Evolutionary conservation across 2,797 vertebrate genomes (phyloP).

Genomic region (Acropternis orthonyx): DNA sequence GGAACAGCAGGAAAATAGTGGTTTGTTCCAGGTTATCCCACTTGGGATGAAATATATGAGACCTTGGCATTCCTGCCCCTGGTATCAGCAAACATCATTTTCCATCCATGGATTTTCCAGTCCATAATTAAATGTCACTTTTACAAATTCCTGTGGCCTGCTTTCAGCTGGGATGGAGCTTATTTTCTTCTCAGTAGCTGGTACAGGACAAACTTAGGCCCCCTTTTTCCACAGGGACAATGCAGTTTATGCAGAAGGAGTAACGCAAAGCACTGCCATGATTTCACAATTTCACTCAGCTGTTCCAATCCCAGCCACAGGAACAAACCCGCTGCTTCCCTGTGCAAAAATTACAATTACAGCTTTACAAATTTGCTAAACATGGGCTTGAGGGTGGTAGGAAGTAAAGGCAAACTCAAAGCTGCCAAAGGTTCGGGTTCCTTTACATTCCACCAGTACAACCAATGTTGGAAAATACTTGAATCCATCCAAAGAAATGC

Average conservation of each 20-base stretch:
- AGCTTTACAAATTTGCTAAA: background rate
- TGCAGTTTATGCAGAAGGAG: rapidly evolving
- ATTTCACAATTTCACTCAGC: background rate
- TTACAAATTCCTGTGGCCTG: background rate
- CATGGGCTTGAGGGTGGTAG: background rate
- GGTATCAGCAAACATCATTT: background rate
- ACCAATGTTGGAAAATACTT: rapidly evolving
- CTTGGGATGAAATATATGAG: background rate
- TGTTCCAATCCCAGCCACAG: background rate
- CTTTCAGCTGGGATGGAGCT: background rate
- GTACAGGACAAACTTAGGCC: background rate
- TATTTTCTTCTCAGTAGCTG: background rate
- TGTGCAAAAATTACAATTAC: background rate
- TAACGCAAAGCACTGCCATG: rapidly evolving
- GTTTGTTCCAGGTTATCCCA: background rate
- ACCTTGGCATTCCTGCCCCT: background rate
- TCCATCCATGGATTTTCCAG: rapidly evolving
- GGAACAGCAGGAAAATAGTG: background rate
- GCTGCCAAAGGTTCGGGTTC: background rate
- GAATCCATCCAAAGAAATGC: background rate
- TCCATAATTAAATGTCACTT: background rate
- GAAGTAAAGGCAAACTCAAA: background rate
- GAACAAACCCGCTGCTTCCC: background rate
- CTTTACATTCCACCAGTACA: background rate
- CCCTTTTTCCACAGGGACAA: background rate